phyloP scores from a whole-genome alignment of 2,797 vertebrate genomes.

The Natrix natrix region DNA sequence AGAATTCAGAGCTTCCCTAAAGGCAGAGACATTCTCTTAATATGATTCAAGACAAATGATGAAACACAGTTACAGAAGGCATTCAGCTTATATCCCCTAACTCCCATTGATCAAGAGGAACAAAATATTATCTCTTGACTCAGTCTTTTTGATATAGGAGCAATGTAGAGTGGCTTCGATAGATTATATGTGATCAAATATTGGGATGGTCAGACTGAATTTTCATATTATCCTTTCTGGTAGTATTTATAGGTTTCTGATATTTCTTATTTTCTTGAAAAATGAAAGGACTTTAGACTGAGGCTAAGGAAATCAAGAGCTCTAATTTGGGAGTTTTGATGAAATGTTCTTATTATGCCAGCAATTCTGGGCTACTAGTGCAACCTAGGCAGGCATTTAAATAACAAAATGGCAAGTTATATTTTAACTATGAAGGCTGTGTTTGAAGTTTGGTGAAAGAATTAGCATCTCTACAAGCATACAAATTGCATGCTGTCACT shows the following conservation, averaged over 20 bases:
- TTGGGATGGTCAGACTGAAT: slow-evolving; percentile 50
- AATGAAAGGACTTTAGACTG: slow-evolving; percentile 51
- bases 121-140: background rate
- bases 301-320: slow-evolving; percentile 5
- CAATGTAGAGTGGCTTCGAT: slow-evolving; percentile 50
- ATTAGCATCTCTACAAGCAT: slow-evolving; percentile 48
- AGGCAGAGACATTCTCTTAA: background rate
- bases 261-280: slow-evolving; percentile 28
- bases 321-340: slow-evolving; percentile 37
- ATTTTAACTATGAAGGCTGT: slow-evolving; percentile 57
- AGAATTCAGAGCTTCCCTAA: background rate
- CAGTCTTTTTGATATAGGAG: background rate
- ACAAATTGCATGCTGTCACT: slow-evolving; percentile 59
- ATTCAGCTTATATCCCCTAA: background rate
- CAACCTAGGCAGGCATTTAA: slow-evolving; percentile 54
- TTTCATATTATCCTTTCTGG: slow-evolving; percentile 53
- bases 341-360: slow-evolving; percentile 51
- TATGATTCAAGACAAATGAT: background rate
- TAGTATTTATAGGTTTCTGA: slow-evolving; percentile 25
- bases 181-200: slow-evolving; percentile 26
- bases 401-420: slow-evolving; percentile 58
- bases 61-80: background rate
- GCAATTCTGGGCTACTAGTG: slow-evolving; percentile 49
- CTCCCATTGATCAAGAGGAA: background rate
- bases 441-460: slow-evolving; percentile 65